Evolutionary conservation across 2,888 invertebrate genomes (phyloP).

Genomic region (Patella ulyssiponensis): DNA sequence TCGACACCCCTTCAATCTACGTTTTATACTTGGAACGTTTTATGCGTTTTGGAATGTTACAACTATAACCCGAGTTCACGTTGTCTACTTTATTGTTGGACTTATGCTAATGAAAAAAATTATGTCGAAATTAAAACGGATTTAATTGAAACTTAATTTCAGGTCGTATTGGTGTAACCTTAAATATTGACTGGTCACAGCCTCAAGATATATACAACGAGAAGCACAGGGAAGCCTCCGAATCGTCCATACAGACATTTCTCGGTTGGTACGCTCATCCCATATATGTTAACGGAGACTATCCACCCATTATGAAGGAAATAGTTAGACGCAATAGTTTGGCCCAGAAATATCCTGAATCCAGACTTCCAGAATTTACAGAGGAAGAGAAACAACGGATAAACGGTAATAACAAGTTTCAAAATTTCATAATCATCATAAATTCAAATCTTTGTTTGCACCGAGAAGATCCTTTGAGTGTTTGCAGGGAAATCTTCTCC

Average conservation of each 20-base stretch:
- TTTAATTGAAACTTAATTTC: not conserved
- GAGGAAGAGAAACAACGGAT: slow-evolving; percentile 56
- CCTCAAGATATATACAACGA: slow-evolving; percentile 33
- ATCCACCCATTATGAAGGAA: slow-evolving; percentile 55
- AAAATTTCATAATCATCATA: not conserved
- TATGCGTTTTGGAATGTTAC: no score
- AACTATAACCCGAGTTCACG: no score
- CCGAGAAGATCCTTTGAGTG: no score
- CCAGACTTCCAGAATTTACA: slow-evolving; percentile 64
- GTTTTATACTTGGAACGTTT: no score
- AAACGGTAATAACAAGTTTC: slow-evolving; percentile 47
- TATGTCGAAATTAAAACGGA: no score
- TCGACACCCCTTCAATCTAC: no score
- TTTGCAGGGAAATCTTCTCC: no score
- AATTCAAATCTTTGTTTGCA: no score
- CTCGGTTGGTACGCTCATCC: slow-evolving; percentile 67
- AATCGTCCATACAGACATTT: slow-evolving; percentile 51
- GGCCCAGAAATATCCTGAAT: slow-evolving; percentile 42
- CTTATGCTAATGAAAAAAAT: no score
- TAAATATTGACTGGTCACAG: slow-evolving; percentile 56
- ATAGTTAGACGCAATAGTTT: slow-evolving; percentile 44
- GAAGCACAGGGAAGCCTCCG: slow-evolving; percentile 49
- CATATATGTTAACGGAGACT: slow-evolving; percentile 74
- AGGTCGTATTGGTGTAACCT: slow-evolving; percentile 56
- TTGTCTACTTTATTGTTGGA: no score